Base-by-base conservation (phyloP, 2,888 invertebrate genomes). In the Cataglyphis cursor region DNA sequence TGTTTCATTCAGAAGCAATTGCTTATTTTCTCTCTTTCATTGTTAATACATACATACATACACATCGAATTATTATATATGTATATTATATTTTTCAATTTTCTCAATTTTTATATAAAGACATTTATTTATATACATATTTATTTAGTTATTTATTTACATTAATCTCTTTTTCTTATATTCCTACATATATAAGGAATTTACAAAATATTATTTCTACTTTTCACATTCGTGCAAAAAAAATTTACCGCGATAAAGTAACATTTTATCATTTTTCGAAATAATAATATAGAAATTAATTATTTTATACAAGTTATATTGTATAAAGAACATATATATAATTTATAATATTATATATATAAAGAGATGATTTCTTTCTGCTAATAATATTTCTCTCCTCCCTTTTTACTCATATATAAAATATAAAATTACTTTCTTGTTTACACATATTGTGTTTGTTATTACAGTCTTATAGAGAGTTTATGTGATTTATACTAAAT, bases 341-440 rank as follows among this genome's bases (percentile, higher is more conserved):
- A 28, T 28, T 28, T 28, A 28, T 28, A 28, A 28, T 28, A 28
- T 24, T 24, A 24, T 28, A 41, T n/a, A n/a, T 51, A 51, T 51
- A 51, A 51, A 61, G 38, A 73, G 38, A 10, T 57, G 12, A 64
- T 24, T 70, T 65, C 44, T 54, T 54, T 41, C 38, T 74, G 51
- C 18, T n/a, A 51, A 48, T 48, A 48, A n/a, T 18, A 48, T 48
- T 48, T 48, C 5, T 18, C 18, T 18, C 6, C 28, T 73, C 18
- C 18, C 18, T 31, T 73, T 83, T 35, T 62, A 84, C 64, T 82
- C 83, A 84, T 83, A 80, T 65, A 65, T 84, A 81, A 70, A 76
- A 82, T 90, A 90, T 86, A 90, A 90, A 90, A 90, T 90, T 90
- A 90, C 86, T 88, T 90, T 90, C 83, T 75, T 61, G 75, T 83